Conservation (phyloP, 2,888 invertebrate genomes). For the Aphrophora alni region DNA sequence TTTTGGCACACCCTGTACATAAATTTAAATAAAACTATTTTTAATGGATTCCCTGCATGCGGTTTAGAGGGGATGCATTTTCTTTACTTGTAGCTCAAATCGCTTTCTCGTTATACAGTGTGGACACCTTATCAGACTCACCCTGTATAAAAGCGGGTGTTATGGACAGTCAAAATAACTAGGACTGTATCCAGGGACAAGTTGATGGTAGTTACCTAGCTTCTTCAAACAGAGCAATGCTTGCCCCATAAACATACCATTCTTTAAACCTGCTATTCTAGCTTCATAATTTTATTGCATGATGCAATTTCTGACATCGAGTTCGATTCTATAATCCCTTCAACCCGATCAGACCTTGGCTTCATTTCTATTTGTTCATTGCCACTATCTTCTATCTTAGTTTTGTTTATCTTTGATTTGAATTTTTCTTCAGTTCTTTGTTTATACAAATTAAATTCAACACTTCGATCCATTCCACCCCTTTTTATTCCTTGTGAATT, state of each 20-base stretch:
- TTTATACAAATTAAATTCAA: conserved; percentile 62
- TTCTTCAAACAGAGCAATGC: too few relatives aligned
- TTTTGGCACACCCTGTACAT: too few relatives aligned
- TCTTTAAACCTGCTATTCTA: conserved; percentile 82
- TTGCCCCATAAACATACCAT: conserved; percentile 95
- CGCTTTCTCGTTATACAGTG: too few relatives aligned
- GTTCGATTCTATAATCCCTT: conserved; percentile 65
- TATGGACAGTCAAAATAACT: too few relatives aligned
- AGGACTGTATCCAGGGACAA: too few relatives aligned
- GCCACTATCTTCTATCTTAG: background rate
- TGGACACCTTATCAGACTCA: too few relatives aligned
- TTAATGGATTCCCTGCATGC: too few relatives aligned
- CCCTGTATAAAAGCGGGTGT: too few relatives aligned
- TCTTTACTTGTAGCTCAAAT: too few relatives aligned
- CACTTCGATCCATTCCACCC: conserved; percentile 64
- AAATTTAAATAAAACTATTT: too few relatives aligned
- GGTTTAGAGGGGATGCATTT: too few relatives aligned
- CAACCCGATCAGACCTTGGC: conserved; percentile 44
- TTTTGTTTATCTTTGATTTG: conserved; percentile 29
- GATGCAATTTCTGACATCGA: conserved; percentile 96
- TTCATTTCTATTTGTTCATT: conserved; percentile 11
- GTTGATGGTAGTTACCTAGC: too few relatives aligned
- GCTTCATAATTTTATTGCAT: conserved; percentile 98
- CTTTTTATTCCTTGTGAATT: conserved; percentile 57
- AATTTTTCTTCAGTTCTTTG: conserved; percentile 56